phyloP scores from a whole-genome alignment of 1,140 invertebrate genomes.

The Maniola jurtina region DNA sequence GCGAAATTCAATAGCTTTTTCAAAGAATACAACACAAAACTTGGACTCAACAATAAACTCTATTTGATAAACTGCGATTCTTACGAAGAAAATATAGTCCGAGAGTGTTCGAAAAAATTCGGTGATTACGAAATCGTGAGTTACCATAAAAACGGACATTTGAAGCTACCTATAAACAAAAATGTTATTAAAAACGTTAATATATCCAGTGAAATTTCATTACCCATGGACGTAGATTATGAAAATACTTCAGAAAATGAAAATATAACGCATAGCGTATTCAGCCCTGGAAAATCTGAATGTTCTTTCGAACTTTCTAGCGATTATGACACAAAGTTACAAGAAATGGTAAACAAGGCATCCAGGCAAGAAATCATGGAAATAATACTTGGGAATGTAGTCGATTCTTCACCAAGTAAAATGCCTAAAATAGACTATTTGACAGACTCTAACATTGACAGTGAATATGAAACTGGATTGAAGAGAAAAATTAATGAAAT shows the following conservation, averaged over 20 bases:
- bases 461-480: slow-evolving; percentile 39
- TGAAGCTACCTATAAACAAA: slow-evolving; percentile 47
- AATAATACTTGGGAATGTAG: slow-evolving; percentile 62
- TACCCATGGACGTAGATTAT: slow-evolving; percentile 48
- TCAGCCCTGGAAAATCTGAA: slow-evolving; percentile 69
- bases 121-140: slow-evolving; percentile 58
- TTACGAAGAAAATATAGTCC: slow-evolving; percentile 64
- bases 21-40: slow-evolving; percentile 39
- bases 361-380: slow-evolving; percentile 70
- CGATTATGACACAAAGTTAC: slow-evolving; percentile 67
- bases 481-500: slow-evolving; percentile 54
- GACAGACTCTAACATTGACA: slow-evolving; percentile 55
- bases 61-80: slow-evolving; percentile 64
- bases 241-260: slow-evolving; percentile 28
- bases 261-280: slow-evolving; percentile 41
- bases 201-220: slow-evolving; percentile 50
- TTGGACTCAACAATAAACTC: slow-evolving; percentile 41
- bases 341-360: slow-evolving; percentile 69
- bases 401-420: slow-evolving; percentile 49
- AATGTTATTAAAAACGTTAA: slow-evolving; percentile 58
- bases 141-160: slow-evolving; percentile 62
- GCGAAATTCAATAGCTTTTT: slow-evolving; percentile 51
- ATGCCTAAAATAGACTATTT: slow-evolving; percentile 65
- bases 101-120: slow-evolving; percentile 44
- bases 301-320: slow-evolving; percentile 64